A percentile compares a stretch with the other conserved stretches of the same genome.
These are phyloP conservation scores for Epirrhoe tristata DNA, from an alignment of 2,888 invertebrate species.

Conservation along the genomic window DNA sequence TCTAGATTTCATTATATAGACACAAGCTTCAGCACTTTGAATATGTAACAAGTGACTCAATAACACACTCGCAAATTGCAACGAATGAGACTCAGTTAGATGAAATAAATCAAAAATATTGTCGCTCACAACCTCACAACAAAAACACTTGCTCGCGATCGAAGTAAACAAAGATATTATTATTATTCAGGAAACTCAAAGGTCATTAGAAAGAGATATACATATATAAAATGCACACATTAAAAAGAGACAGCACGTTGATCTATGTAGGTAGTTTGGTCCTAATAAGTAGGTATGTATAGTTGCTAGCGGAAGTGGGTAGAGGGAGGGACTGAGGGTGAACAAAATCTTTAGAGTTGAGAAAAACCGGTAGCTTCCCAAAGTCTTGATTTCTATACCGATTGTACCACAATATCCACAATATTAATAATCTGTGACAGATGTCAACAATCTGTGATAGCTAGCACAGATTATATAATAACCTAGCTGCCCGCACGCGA, in stretches of 20 bases:
- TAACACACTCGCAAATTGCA: constrained; percentile 26
- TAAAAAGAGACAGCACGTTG: constrained; percentile 54
- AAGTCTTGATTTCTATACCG: not conserved
- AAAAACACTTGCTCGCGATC: constrained; percentile 77
- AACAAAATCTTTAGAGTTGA: constrained; percentile 8
- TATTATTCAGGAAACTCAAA: constrained; percentile 81
- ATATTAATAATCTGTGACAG: not conserved
- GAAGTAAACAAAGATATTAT: constrained; percentile 84
- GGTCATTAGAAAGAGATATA: constrained; percentile 70
- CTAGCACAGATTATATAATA: too few relatives aligned
- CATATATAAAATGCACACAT: constrained; percentile 22
- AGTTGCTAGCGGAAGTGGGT: constrained; percentile 56
- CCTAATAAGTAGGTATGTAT: constrained; percentile 23
- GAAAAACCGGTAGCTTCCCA: constrained; percentile 25
- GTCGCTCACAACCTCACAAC: constrained; percentile 72
- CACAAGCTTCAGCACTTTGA: constrained; percentile 19
- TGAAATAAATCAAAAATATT: constrained; percentile 53
- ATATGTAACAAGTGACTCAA: constrained; percentile 23
- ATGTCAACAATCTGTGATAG: not conserved
- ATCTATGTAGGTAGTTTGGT: not conserved
- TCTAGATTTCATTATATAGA: constrained; percentile 11
- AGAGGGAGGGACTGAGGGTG: constrained; percentile 29
- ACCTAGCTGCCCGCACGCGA: too few relatives aligned
- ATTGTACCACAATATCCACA: too few relatives aligned
- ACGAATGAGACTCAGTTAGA: constrained; percentile 38